Evolutionary conservation across 2,113 vertebrate species (phyloP).

Genomic region (Dicentrarchus labrax): DNA sequence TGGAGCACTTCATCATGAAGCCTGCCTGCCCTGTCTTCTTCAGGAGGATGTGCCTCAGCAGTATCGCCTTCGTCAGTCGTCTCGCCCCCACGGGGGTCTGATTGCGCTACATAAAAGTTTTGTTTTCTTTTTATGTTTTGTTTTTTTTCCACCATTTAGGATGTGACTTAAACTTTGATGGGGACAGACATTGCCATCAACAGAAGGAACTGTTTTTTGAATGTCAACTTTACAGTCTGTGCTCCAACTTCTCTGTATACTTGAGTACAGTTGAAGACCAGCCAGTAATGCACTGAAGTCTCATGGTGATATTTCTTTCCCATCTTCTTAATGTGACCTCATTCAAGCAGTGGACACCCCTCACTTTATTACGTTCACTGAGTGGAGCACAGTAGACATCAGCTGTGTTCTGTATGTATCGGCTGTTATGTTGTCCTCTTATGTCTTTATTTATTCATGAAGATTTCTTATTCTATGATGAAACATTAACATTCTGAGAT

Average conservation of each 20-base stretch:
- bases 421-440: conserved; percentile 39
- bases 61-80: conserved; percentile 97
- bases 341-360: conserved; percentile 49
- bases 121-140: conserved; percentile 13
- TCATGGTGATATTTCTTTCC: conserved; percentile 36
- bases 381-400: conserved; percentile 45
- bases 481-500: conserved; percentile 70
- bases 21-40: conserved; percentile 94
- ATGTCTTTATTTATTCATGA: conserved; percentile 80
- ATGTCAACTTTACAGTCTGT: conserved; percentile 68
- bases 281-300: conserved; percentile 73
- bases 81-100: conserved; percentile 95
- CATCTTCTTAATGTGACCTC: conserved; percentile 66
- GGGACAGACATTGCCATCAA: conserved; percentile 69
- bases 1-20: conserved; percentile 98
- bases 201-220: conserved; percentile 68
- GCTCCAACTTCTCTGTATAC: conserved; percentile 59
- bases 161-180: conserved; percentile 67
- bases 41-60: conserved; percentile 95
- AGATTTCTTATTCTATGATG: conserved; percentile 57
- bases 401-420: conserved; percentile 30
- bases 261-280: conserved; percentile 55
- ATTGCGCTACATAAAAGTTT: conserved; percentile 37
- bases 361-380: conserved; percentile 47
- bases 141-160: conserved; percentile 45